These are phyloP conservation scores for Gambelia wislizenii DNA, from an alignment of 2,797 vertebrate species.

Conservation along the genomic window DNA sequence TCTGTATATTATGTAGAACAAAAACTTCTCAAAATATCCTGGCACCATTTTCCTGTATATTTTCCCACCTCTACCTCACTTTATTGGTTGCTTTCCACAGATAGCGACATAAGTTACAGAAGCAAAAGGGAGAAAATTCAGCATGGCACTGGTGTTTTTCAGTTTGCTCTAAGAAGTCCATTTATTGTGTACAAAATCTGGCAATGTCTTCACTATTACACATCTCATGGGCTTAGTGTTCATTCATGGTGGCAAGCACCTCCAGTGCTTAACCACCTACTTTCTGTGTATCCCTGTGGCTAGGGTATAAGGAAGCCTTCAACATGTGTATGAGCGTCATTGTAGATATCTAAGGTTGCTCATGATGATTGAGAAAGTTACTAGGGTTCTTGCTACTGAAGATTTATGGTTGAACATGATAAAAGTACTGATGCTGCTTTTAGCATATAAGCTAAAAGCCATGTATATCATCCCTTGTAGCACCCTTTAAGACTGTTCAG, in stretches of 20 bases:
- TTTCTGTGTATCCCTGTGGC: not conserved
- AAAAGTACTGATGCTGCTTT: no score
- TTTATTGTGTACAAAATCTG: not conserved
- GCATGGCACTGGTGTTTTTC: not conserved
- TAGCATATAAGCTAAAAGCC: no score
- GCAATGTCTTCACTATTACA: not conserved
- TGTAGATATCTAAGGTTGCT: no score
- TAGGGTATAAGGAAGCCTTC: not conserved
- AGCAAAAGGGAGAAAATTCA: not conserved
- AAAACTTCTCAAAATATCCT: not conserved
- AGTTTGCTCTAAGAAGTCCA: conserved; percentile 10
- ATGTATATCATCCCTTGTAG: no score
- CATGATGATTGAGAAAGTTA: no score
- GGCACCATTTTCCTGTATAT: not conserved
- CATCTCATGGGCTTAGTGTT: not conserved
- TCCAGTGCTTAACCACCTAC: not conserved
- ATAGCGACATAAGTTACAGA: not conserved
- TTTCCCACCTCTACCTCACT: not conserved
- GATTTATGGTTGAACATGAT: no score
- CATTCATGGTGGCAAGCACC: not conserved
- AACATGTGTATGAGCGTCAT: not conserved
- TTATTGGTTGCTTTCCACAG: not conserved
- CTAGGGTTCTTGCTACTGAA: no score
- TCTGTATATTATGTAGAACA: not conserved
- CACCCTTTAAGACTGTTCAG: no score